phyloP scores from a whole-genome alignment of 2,113 vertebrate genomes.

The Seriola aureovittata region DNA sequence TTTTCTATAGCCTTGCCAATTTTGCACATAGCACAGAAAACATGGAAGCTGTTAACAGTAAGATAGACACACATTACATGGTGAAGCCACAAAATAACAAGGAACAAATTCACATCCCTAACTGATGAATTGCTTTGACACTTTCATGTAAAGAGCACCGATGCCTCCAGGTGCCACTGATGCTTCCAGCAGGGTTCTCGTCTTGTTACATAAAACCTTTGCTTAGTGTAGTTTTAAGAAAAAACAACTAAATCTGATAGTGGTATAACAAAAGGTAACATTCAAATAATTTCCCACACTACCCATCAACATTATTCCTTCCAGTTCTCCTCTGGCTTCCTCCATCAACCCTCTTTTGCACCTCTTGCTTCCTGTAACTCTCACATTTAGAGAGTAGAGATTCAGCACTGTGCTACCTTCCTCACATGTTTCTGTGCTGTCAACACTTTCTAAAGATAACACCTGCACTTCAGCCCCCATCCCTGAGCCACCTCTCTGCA shows the following conservation, averaged over 20 bases:
- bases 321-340: not conserved
- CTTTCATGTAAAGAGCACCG: not conserved
- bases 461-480: conserved; percentile 37
- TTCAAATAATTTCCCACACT: not conserved
- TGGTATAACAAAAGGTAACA: not conserved
- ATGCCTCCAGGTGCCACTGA: conserved; percentile 11
- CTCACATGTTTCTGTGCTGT: conserved; percentile 72
- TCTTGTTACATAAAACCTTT: not conserved
- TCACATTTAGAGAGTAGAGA: conserved; percentile 17
- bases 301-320: not conserved
- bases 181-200: not conserved
- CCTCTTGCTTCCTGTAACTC: conserved; percentile 15
- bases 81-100: not conserved
- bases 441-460: conserved; percentile 84
- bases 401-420: conserved; percentile 31
- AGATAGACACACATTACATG: not conserved
- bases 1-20: too few relatives aligned
- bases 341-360: not conserved
- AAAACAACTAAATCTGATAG: not conserved
- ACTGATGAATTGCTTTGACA: not conserved
- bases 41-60: not conserved
- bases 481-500: conserved; percentile 42
- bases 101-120: not conserved
- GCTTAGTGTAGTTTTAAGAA: not conserved
- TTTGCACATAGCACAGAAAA: too few relatives aligned